Percentiles rank a stretch among this genome's conserved stretches.
Conservation (phyloP, 2,113 vertebrate genomes). For the Hiodon tergisus region DNA sequence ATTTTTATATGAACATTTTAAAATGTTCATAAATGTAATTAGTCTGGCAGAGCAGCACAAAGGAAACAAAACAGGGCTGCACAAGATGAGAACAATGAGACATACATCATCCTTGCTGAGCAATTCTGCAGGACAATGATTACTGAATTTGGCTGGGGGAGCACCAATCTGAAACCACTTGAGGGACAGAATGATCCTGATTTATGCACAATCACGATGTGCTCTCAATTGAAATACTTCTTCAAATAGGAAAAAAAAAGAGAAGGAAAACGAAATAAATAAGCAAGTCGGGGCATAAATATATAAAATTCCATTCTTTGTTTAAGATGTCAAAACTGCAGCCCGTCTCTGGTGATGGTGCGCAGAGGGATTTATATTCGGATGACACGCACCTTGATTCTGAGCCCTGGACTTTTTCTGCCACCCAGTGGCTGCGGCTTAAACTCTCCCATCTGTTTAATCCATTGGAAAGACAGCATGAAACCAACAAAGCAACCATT, state of each 20-base stretch:
- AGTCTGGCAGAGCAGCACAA: constrained; percentile 39
- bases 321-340: constrained; percentile 29
- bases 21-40: constrained; percentile 7
- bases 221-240: constrained; percentile 41
- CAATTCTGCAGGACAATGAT: constrained; percentile 54
- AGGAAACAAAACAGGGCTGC: constrained; percentile 34
- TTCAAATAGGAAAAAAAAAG: constrained; percentile 16
- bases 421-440: constrained; percentile 2
- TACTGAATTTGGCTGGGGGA: constrained; percentile 48
- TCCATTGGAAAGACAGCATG: too few relatives aligned
- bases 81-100: constrained; percentile 34
- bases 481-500: too few relatives aligned
- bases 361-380: not conserved
- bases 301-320: constrained; percentile 29
- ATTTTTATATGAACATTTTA: not conserved
- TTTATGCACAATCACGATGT: constrained; percentile 44
- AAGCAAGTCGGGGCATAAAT: constrained; percentile 32
- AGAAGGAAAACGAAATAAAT: constrained; percentile 34
- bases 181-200: constrained; percentile 42
- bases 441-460: too few relatives aligned
- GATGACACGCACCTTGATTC: too few relatives aligned
- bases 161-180: constrained; percentile 33
- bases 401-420: not conserved
- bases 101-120: constrained; percentile 41
- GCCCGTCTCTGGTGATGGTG: not conserved